Evolutionary conservation across 2,888 invertebrate species (phyloP).

Genomic region (Spodoptera picta): DNA sequence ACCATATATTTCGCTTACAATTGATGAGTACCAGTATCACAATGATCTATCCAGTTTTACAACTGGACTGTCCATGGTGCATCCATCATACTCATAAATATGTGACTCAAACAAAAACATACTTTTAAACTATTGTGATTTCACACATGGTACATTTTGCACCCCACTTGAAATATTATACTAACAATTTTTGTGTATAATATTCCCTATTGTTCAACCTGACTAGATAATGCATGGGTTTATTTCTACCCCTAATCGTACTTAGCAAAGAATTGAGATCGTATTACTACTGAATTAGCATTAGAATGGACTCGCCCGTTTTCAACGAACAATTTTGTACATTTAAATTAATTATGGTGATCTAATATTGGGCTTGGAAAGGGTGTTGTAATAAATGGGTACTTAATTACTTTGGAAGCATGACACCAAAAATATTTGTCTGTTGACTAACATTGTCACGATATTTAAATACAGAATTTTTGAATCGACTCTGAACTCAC

Average conservation of each 20-base stretch:
- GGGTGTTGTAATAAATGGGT: slow-evolving; percentile 49
- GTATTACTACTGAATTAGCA: slow-evolving; percentile 84
- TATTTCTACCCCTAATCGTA: slow-evolving; percentile 84
- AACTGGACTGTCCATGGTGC: slow-evolving; percentile 37
- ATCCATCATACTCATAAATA: slow-evolving; percentile 73
- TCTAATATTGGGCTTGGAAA: slow-evolving; percentile 61
- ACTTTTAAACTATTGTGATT: slow-evolving; percentile 79
- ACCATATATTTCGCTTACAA: no score
- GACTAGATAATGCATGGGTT: slow-evolving; percentile 88
- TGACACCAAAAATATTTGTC: slow-evolving; percentile 4
- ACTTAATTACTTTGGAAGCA: slow-evolving; percentile 36
- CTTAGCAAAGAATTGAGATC: slow-evolving; percentile 78
- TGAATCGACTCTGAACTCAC: no score
- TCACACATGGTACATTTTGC: slow-evolving; percentile 83
- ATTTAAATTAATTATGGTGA: slow-evolving; percentile 82
- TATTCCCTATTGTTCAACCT: slow-evolving; percentile 77
- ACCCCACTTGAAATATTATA: slow-evolving; percentile 87
- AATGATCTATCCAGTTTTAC: slow-evolving; percentile 29
- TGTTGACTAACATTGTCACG: background rate
- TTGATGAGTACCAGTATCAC: slow-evolving; percentile 14
- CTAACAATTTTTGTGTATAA: slow-evolving; percentile 85
- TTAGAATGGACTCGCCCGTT: slow-evolving; percentile 72
- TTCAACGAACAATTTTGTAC: slow-evolving; percentile 70
- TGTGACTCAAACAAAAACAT: slow-evolving; percentile 67
- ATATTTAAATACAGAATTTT: no score